Evolutionary conservation across 2,113 vertebrate genomes (phyloP).

Genomic region (Haplochromis vanheusdeni): DNA sequence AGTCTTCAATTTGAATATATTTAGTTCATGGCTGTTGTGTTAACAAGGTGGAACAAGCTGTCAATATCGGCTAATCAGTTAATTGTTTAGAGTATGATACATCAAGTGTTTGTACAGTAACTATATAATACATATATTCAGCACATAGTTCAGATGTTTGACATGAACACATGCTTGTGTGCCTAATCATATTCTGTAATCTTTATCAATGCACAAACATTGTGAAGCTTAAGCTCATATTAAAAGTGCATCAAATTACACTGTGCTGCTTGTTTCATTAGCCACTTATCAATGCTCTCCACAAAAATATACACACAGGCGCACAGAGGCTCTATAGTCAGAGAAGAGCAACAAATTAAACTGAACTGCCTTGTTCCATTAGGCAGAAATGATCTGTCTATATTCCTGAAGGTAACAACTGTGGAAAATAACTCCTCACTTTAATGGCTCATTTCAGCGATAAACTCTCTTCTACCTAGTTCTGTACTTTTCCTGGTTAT

Average conservation of each 20-base stretch:
- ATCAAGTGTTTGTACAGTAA: background rate
- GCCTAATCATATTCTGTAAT: background rate
- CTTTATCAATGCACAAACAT: background rate
- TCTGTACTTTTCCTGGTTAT: background rate
- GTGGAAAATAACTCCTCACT: slow-evolving; percentile 2
- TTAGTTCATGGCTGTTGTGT: background rate
- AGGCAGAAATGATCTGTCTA: slow-evolving; percentile 18
- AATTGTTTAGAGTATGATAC: background rate
- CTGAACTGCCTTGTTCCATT: slow-evolving; percentile 9
- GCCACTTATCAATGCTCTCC: slow-evolving; percentile 5
- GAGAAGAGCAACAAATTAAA: slow-evolving; percentile 7
- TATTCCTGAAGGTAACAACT: slow-evolving; percentile 15
- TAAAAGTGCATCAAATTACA: background rate
- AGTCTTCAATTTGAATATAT: background rate
- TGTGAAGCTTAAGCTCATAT: background rate
- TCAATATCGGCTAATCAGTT: background rate
- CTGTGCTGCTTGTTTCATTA: slow-evolving; percentile 11
- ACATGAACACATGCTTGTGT: background rate
- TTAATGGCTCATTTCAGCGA: slow-evolving; percentile 30
- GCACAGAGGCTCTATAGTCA: background rate
- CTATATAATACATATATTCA: background rate
- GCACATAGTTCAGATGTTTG: background rate
- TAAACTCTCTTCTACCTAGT: background rate
- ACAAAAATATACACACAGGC: background rate
- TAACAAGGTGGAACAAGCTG: accelerated